A percentile compares a stretch with the other conserved stretches of the same genome.
These are phyloP conservation scores for Rhadinocentrus ornatus DNA, from an alignment of 2,797 vertebrate species.

Conservation along the genomic window DNA sequence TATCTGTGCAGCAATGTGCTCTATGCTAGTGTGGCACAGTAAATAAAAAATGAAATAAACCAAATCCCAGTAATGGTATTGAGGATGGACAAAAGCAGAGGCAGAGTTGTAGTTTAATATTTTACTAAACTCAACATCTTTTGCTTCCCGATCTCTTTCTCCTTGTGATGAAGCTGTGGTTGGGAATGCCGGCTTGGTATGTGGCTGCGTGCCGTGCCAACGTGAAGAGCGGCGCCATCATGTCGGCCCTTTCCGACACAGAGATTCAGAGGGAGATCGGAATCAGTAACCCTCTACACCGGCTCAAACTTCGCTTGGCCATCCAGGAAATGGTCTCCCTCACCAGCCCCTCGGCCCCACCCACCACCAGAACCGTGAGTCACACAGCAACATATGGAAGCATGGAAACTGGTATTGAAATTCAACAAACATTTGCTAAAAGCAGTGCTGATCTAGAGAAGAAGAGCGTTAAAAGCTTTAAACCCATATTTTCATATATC, in stretches of 20 bases:
- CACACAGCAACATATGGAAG: not conserved
- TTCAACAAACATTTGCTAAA: conserved; percentile 6
- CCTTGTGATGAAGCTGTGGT: conserved; percentile 87
- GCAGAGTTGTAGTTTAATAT: not conserved
- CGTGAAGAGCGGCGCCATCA: conserved; percentile 98
- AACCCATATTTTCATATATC: not conserved
- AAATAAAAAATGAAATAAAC: not conserved
- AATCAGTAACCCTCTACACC: conserved; percentile 97
- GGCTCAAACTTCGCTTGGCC: conserved; percentile 94
- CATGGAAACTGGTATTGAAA: not conserved
- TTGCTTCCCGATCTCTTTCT: not conserved
- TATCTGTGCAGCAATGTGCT: too few species aligned
- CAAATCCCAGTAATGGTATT: not conserved
- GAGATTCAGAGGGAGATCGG: conserved; percentile 99
- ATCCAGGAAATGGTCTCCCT: conserved; percentile 99
- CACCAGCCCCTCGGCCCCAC: conserved; percentile 96
- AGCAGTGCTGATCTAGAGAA: conserved; percentile 4
- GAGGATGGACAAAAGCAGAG: not conserved
- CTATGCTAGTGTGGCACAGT: not conserved
- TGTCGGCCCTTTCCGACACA: conserved; percentile 97
- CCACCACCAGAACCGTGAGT: conserved; percentile 98
- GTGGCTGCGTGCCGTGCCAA: conserved; percentile 97
- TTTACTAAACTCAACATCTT: not conserved
- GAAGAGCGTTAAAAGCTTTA: not conserved
- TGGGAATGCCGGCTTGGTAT: conserved; percentile 99